Base-by-base conservation (phyloP, 2,113 vertebrate genomes). In the Cephalopterus ornatus region DNA sequence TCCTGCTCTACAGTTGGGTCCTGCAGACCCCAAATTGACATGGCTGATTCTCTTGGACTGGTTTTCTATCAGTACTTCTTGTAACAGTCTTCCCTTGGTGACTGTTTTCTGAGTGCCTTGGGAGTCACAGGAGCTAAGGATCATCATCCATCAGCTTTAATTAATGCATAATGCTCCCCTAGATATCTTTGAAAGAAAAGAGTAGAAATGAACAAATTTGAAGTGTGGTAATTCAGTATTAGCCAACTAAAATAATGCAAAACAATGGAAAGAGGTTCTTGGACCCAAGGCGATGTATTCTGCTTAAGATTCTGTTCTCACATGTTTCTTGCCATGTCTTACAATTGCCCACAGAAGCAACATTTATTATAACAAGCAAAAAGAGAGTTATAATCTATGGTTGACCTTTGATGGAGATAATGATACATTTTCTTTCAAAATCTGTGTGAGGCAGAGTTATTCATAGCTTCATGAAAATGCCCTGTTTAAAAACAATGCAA, bases 331-430 rank as follows among this genome's bases (percentile, higher is more conserved):
- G 66, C 85, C 55, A 59, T 90, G 93, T 96, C 78, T 92, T 92
- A 92, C 80, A 93, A 42, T 77, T 78, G 49, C 49, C 75, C 59
- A 74, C 90, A 91, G 92, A 97, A 95, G 92, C 86, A 52, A 22
- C 91, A 94, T 95, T 97, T 95, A 96, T 96, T 95, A 93, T 76
- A 93, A 89, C 66, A 90, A 92, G 49, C 37, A 88, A 94, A 97
- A 97, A 82, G 83, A 96, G 91, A 74, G 80, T 81, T 98, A 86
- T 98, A 98, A 98, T 98, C 96, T 98, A 97, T 44, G 97, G 97
- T 96, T 97, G 93, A 87, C 97, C 93, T 95, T 97, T 97, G 92
- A 97, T 96, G 90, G 91, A 95, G 95, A 97, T 97, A 98, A 98
- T 97, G 82, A 98, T 95, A 97, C 71, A 95, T 93, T 94, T 95